Conservation (phyloP, 2,797 vertebrate genomes). For the Prunella strophiata region DNA sequence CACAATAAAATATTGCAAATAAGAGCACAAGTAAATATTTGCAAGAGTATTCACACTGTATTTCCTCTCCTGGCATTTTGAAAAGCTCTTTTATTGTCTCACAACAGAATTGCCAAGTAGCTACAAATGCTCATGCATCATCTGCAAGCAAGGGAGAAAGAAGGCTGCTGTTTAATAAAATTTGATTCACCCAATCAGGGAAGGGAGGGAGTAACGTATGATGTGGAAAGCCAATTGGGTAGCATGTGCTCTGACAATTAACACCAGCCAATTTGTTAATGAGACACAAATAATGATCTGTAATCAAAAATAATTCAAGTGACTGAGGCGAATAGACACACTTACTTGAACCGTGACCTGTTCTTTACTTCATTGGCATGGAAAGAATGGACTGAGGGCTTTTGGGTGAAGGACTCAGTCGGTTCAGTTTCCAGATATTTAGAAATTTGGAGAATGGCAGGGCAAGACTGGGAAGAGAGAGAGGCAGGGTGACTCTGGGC, state of each 20-base stretch:
- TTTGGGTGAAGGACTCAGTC: accelerated
- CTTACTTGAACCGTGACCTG: background rate
- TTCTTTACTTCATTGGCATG: background rate
- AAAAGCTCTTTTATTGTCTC: conserved; percentile 62
- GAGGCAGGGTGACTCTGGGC: background rate
- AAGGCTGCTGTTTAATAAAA: conserved; percentile 19
- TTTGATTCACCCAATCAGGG: conserved; percentile 12
- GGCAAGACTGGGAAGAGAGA: background rate
- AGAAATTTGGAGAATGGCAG: background rate
- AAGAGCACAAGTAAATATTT: conserved; percentile 60
- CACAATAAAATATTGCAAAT: conserved; percentile 53
- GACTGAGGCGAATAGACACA: background rate
- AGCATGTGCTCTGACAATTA: background rate
- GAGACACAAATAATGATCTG: background rate
- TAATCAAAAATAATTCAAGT: conserved; percentile 23
- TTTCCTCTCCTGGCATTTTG: conserved; percentile 54
- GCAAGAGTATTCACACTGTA: conserved; percentile 29
- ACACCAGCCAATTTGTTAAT: conserved; percentile 2
- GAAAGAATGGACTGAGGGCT: background rate
- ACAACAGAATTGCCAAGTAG: conserved; percentile 50
- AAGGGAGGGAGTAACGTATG: background rate
- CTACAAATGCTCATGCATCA: conserved; percentile 43
- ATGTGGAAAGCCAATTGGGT: background rate
- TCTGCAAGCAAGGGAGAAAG: conserved; percentile 43
- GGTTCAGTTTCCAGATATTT: background rate